Evolutionary conservation across 1,140 invertebrate species (phyloP), one percentile per base, ranked within the genome.

Genomic region (Lepidotrigona ventralis): DNA sequence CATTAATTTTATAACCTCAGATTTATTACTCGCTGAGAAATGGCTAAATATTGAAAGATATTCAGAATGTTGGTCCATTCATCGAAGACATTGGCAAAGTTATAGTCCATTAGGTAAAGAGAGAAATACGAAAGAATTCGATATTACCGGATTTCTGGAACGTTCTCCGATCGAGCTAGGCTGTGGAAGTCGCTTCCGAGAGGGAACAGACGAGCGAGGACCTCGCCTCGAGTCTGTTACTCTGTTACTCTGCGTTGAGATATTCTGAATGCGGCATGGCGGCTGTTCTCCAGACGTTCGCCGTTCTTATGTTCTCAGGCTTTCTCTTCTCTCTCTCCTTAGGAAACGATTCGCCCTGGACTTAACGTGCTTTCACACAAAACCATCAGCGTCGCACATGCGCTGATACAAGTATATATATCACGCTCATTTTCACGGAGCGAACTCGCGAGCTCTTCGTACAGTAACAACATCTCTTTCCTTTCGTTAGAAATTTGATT

Each of bases 241-340:
- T 73, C 66, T 85, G 77, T 87, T 81, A 56, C 86, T 88, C 69
- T 69, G 83, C 75, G 53, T 82, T 73, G 76, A 81, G 86, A 90
- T 91, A 91, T 90, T 92, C 90, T 92, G 89, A 90, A 92, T 91
- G 91, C 87, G 87, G 91, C 87, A 87, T 89, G 86, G 89, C 73
- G 76, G 72, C 79, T 68, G 56, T 79, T 79, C 78, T 84, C 81
- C 81, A 81, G 88, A 87, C 87, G 84, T 76, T 91, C 88, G 88
- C 89, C 84, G 85, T 86, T 88, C 90, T 93, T 92, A 92, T 90
- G 92, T 94, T 94, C 93, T 93, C 93, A 93, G 93, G 93, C 93
- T 94, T 94, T 94, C 93, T 94, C 93, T 92, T 93, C 92, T 92
- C 91, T 93, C 92, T 91, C 91, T 93, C 91, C 90, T 86, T 92